These are phyloP conservation scores for Tenthredo livida DNA, from an alignment of 2,888 invertebrate genomes.

Conservation along the genomic window DNA sequence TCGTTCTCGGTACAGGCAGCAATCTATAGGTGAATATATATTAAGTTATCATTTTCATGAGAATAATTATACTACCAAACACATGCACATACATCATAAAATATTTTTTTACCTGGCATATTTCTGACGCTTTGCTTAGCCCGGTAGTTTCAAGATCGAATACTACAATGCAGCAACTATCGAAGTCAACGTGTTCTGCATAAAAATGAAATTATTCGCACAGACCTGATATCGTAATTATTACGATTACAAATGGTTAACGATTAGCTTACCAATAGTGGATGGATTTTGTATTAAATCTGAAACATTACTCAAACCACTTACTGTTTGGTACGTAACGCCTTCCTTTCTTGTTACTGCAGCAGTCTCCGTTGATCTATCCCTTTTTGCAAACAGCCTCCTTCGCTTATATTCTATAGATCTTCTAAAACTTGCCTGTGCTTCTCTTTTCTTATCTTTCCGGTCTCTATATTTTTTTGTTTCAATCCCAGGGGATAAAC, in stretches of 20 bases:
- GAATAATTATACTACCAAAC: not conserved
- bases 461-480: constrained; percentile 47
- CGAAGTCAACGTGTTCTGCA: not conserved
- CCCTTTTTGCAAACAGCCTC: constrained; percentile 52
- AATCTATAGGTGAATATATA: constrained; percentile 53
- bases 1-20: constrained; percentile 42
- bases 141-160: constrained; percentile 56
- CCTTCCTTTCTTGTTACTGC: constrained; percentile 53
- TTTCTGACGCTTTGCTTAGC: constrained; percentile 45
- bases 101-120: constrained; percentile 55
- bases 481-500: constrained; percentile 54
- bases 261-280: not conserved
- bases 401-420: constrained; percentile 47
- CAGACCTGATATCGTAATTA: constrained; percentile 15
- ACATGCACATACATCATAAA: not conserved
- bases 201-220: not conserved
- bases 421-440: constrained; percentile 36
- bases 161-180: constrained; percentile 43
- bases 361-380: constrained; percentile 39
- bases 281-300: constrained; percentile 52
- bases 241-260: constrained; percentile 27
- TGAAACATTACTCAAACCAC: constrained; percentile 49
- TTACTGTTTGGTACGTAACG: constrained; percentile 55
- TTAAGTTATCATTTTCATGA: constrained; percentile 13
- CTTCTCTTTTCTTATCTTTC: not conserved